phyloP scores from a whole-genome alignment of 2,888 invertebrate species.

The Meloe dianella region DNA sequence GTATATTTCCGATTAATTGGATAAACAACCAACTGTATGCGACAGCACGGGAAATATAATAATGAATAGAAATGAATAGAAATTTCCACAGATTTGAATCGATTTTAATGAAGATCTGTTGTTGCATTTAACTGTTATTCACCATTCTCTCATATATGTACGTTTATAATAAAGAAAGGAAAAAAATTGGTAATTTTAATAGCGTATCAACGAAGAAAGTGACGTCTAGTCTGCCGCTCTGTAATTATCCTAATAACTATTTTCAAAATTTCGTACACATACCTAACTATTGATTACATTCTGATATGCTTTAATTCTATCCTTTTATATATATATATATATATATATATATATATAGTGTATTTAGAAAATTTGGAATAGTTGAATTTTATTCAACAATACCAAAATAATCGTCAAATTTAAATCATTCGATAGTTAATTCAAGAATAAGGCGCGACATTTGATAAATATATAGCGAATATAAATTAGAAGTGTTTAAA shows the following conservation, averaged over 20 bases:
- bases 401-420: too few species aligned
- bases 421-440: too few species aligned
- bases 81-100: neutral
- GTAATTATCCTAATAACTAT: constrained; percentile 46
- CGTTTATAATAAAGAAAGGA: neutral
- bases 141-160: neutral
- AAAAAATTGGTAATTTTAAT: constrained; percentile 15
- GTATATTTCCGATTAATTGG: neutral
- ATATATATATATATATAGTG: too few species aligned
- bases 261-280: constrained; percentile 41
- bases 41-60: neutral
- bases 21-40: neutral
- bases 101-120: constrained; percentile 5
- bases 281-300: constrained; percentile 21
- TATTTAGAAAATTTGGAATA: neutral
- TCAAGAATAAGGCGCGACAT: too few species aligned
- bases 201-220: constrained; percentile 19
- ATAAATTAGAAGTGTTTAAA: too few species aligned
- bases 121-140: neutral
- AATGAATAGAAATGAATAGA: neutral
- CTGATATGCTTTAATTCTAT: constrained; percentile 5
- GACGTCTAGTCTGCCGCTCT: constrained; percentile 39
- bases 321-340: too few species aligned
- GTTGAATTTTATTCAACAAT: too few species aligned
- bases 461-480: too few species aligned